Conservation (phyloP, 23 tunicate species). For the Diplosoma virens region DNA sequence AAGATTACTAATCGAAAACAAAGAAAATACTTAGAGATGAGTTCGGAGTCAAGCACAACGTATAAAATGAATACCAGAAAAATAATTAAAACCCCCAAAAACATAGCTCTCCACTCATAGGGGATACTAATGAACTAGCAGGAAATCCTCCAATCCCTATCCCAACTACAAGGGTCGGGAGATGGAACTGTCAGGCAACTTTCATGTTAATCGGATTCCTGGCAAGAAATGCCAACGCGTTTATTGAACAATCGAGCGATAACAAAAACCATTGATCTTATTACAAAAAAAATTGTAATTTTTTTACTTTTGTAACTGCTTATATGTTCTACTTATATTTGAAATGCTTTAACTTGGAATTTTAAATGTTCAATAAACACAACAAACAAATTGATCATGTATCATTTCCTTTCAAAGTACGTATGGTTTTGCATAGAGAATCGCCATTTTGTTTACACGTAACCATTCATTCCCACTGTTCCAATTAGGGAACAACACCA, state of each 20-base stretch:
- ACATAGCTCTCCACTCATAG: too few relatives aligned
- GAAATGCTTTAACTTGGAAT: neutral
- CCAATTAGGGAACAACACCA: neutral
- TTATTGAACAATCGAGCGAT: neutral
- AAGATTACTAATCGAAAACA: too few relatives aligned
- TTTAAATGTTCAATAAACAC: neutral
- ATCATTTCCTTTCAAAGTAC: neutral
- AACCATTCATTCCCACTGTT: neutral
- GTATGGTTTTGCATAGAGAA: neutral
- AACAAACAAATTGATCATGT: neutral
- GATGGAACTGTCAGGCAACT: too few relatives aligned
- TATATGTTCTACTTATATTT: neutral
- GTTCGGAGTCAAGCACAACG: too few relatives aligned
- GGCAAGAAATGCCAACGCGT: neutral
- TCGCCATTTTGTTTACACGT: neutral
- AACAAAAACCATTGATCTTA: neutral
- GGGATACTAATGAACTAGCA: too few relatives aligned
- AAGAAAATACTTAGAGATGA: too few relatives aligned
- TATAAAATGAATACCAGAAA: too few relatives aligned
- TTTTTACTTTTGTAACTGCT: neutral
- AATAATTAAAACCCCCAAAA: too few relatives aligned
- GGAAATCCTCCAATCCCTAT: too few relatives aligned
- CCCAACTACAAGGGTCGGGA: too few relatives aligned
- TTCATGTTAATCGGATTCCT: neutral
- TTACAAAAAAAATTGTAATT: neutral